Evolutionary conservation across 2,113 vertebrate species (phyloP), one percentile per base, ranked within the genome.

Genomic region (Raja brachyura): DNA sequence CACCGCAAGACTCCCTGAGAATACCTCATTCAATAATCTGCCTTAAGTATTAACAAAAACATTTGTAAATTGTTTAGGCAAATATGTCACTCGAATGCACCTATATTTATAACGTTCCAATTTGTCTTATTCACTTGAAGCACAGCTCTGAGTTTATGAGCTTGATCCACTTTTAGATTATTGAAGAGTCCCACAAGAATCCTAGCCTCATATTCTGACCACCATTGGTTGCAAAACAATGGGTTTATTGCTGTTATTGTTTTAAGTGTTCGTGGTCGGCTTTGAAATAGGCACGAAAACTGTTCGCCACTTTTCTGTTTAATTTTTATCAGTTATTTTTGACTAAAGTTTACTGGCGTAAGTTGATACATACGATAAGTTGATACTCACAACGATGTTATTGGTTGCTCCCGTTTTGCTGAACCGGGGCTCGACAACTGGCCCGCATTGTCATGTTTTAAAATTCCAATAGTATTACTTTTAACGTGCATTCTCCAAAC

Each of bases 11-110:
- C 63, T 68, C 22, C 86, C 20, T 25, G 48, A 73, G 66, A 92
- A 73, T 22, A 48, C 5, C 33, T n/a, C 33, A 28, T 73, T 73
- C 90, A 39, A 92, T 39, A 92, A 73, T 92, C 66, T 74, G 39
- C 39, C 68, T 92, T 25, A 39, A 28, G 66, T 5, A 90, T 70
- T 39, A 39, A 90, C 31, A 73, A 73, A 73, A 70, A 10, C 22
- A 92, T 74, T 11, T 73, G 33, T 92, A 74, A 74, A 92, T 48
- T 74, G 90, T 74, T 92, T 73, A 73, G 66, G 39, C 66, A 92
- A 92, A 70, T 73, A 25, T 92, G 88, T 73, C 66, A 92, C 66
- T 92, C 70, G 88, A 92, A 92, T 73, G 25, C 66, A 92, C 33
- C 16, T 73, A 68, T 54, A 54, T 92, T 92, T 92, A 74, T 48